Evolutionary conservation across 2,888 invertebrate genomes (phyloP).

Genomic region (Altica lythri): DNA sequence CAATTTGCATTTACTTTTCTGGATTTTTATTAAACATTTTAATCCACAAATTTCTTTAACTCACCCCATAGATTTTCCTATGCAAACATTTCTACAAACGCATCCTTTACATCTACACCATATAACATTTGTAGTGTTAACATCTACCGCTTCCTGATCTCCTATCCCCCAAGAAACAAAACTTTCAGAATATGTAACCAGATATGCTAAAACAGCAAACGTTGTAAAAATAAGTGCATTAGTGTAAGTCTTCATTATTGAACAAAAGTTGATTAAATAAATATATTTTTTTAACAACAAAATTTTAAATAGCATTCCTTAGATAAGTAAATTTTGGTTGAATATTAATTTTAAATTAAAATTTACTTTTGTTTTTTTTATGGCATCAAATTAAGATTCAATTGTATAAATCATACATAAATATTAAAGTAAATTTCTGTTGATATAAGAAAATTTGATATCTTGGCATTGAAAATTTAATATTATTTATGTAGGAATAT

Average conservation of each 20-base stretch:
- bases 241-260: background rate
- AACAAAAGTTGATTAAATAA: background rate
- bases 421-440: too few relatives aligned
- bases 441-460: too few relatives aligned
- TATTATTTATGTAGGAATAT: too few relatives aligned
- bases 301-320: too few relatives aligned
- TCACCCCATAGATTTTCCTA: background rate
- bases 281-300: background rate
- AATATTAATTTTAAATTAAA: background rate
- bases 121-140: background rate
- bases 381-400: too few relatives aligned
- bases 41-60: too few relatives aligned
- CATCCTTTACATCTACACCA: constrained; percentile 3
- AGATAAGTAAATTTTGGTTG: background rate
- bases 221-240: background rate
- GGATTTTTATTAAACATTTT: too few relatives aligned
- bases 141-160: background rate
- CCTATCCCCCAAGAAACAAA: background rate
- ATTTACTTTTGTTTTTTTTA: too few relatives aligned
- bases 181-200: background rate
- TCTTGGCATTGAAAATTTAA: too few relatives aligned
- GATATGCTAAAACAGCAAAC: background rate
- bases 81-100: background rate
- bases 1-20: too few relatives aligned
- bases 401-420: too few relatives aligned